These are phyloP conservation scores for Thaumetopoea pityocampa DNA, from an alignment of 1,140 invertebrate genomes.

Conservation along the genomic window DNA sequence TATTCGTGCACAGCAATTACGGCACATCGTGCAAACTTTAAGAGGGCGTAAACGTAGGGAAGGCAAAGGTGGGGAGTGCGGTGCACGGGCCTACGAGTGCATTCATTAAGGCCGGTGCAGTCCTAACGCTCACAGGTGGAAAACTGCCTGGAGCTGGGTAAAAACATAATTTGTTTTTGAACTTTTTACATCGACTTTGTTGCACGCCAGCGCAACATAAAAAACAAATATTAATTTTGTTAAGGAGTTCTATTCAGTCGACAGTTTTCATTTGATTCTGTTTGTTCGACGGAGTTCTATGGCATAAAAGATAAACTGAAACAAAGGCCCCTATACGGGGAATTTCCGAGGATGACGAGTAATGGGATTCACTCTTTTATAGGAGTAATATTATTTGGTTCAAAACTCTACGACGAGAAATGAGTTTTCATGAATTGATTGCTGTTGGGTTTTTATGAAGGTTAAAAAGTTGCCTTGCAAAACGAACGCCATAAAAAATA, in stretches of 20 bases:
- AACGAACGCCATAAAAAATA: too few relatives aligned
- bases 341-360: too few relatives aligned
- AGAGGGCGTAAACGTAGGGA: slow-evolving; percentile 32
- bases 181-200: slow-evolving; percentile 14
- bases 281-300: too few relatives aligned
- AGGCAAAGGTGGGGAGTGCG: slow-evolving; percentile 25
- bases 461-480: too few relatives aligned
- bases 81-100: slow-evolving; percentile 31
- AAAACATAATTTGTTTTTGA: slow-evolving; percentile 29
- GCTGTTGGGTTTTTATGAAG: too few relatives aligned
- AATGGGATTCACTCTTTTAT: too few relatives aligned
- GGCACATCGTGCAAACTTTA: slow-evolving; percentile 22
- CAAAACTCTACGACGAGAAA: too few relatives aligned
- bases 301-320: too few relatives aligned
- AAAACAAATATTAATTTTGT: slow-evolving; percentile 5
- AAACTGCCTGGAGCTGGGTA: slow-evolving; percentile 21
- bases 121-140: slow-evolving; percentile 27
- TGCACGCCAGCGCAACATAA: slow-evolving; percentile 1
- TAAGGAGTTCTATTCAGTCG: slow-evolving; percentile 12
- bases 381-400: too few relatives aligned
- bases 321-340: too few relatives aligned
- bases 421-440: too few relatives aligned
- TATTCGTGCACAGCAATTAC: slow-evolving; percentile 20
- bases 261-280: too few relatives aligned
- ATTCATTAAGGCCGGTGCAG: slow-evolving; percentile 43